Conservation (phyloP, 2,113 vertebrate genomes). For the Limnothrissa miodon region DNA sequence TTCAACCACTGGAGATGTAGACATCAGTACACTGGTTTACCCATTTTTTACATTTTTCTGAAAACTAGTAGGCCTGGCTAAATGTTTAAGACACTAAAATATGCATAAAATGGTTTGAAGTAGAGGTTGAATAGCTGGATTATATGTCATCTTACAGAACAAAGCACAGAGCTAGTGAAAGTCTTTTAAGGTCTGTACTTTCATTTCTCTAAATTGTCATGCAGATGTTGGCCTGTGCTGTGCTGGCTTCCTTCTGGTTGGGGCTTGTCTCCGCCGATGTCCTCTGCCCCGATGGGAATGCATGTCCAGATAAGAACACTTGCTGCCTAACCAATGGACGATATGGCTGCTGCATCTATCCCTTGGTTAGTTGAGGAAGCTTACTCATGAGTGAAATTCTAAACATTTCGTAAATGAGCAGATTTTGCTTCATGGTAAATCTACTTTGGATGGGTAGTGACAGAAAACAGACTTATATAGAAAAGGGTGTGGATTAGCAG, state of each 20-base stretch:
- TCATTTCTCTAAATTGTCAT: neutral
- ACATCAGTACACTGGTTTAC: neutral
- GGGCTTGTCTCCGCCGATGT: constrained; percentile 44
- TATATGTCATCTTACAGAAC: neutral
- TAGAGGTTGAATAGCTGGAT: neutral
- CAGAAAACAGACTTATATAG: neutral
- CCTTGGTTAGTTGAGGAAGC: constrained; percentile 54
- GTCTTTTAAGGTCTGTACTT: neutral
- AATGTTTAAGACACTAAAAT: neutral
- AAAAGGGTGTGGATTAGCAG: too few species aligned
- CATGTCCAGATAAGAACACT: constrained; percentile 52
- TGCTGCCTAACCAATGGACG: constrained; percentile 56
- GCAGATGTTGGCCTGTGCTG: constrained; percentile 57
- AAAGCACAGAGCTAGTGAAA: neutral
- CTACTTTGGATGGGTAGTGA: neutral
- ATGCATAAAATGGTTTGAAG: neutral
- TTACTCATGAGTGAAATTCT: neutral
- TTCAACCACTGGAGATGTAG: neutral
- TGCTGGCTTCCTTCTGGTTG: constrained; percentile 47
- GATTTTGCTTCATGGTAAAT: neutral
- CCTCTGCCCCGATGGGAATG: constrained; percentile 57
- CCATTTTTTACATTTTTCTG: too few species aligned
- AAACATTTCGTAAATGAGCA: neutral
- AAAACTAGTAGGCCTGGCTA: too few species aligned
- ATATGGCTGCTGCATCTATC: constrained; percentile 64